Conservation (phyloP, 2,113 vertebrate species). For the Cochlearius cochlearius region DNA sequence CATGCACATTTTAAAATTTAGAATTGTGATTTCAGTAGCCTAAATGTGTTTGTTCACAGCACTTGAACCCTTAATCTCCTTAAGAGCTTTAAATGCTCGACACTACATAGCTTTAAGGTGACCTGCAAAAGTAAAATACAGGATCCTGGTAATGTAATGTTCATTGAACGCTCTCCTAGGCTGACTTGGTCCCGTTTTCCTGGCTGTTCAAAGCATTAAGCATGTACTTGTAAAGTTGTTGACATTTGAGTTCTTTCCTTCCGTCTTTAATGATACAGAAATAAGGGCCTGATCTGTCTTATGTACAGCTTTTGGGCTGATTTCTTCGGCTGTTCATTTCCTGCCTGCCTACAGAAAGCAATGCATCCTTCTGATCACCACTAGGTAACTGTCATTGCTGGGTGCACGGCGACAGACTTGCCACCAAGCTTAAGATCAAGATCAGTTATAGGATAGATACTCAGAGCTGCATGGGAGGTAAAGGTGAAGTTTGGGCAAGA, state of each 20-base stretch:
- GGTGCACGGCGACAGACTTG: background rate
- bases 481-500: background rate
- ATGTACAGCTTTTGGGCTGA: background rate
- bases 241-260: constrained; percentile 45
- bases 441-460: background rate
- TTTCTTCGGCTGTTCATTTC: background rate
- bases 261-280: background rate
- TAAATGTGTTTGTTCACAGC: constrained; percentile 31
- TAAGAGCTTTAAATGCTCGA: background rate
- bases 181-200: background rate
- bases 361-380: background rate
- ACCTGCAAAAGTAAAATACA: background rate
- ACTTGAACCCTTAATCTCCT: constrained; percentile 48
- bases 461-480: background rate
- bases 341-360: background rate
- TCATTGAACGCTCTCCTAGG: background rate
- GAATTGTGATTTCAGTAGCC: constrained; percentile 4
- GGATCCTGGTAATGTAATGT: background rate
- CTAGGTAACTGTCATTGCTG: background rate
- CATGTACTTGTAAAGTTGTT: constrained; percentile 36
- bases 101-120: constrained; percentile 8
- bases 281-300: background rate
- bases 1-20: background rate
- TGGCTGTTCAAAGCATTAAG: background rate
- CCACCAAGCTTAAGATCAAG: background rate